Base-by-base conservation (phyloP, 2,888 invertebrate genomes). In the Pardosa pseudoannulata region DNA sequence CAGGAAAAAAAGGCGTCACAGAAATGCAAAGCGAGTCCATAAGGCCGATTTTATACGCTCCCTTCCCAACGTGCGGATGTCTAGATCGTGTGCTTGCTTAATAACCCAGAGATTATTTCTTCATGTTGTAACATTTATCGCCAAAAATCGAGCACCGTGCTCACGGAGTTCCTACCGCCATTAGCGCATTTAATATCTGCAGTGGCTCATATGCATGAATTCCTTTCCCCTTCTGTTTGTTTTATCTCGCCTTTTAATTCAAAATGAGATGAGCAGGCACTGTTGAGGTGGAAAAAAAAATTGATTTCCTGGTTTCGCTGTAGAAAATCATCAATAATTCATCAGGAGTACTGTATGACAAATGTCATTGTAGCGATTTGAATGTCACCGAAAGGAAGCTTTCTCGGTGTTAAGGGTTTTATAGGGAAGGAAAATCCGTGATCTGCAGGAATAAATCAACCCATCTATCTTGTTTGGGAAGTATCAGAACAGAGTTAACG, bases 31-130 rank as follows among this genome's bases (percentile, higher is more conserved):
- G 9, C n/a, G 16, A 11, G 2, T 16, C 16, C n/a, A 9, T 16
- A 19, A 23, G n/a, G 3, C 56, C 23, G 56, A 56, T 23, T 56
- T 56, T 23, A 72, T 28, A 85, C 56, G 83, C 27, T 31, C 19
- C 1, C 28, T 83, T 76, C 31, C 56, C 83, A 76, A 68, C 56
- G 41, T 32, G 68, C 78, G 83, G 83, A 85, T 85, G 83, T 85
- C 67, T 78, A 41, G 65, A 41, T 27, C 31, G 67, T 78, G 56
- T 72, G 70, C 74, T 68, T 81, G 39, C 75, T 75, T 81, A 75
- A 81, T 75, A 70, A 56, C 23, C 62, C 68, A 32, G 23, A 68
- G 23, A 32, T 64, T 74, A 28, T 73, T 67, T 74, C 36, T 68
- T 6, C 16, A 50, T 50, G 67, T 80, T 73, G 36, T n/a, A 36